Evolutionary conservation across 2,888 invertebrate genomes (phyloP).

Genomic region (Polyommatus icarus): DNA sequence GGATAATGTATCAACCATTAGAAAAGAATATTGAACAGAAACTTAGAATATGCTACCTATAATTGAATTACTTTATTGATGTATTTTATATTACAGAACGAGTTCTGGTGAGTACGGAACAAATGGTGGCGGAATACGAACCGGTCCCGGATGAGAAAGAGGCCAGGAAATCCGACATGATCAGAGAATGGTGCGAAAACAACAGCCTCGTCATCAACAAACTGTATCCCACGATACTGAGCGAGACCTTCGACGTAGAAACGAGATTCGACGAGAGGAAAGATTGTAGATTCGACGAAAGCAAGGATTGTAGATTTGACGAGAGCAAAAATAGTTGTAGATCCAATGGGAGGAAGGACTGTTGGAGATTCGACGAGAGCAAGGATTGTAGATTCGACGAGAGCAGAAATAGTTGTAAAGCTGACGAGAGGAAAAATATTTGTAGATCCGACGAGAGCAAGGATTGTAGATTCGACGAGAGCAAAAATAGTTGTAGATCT

Average conservation of each 20-base stretch:
- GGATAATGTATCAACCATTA: no score
- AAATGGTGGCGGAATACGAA: slow-evolving; percentile 81
- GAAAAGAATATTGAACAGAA: no score
- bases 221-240: slow-evolving; percentile 69
- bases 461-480: slow-evolving; percentile 32
- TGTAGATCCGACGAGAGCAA: not conserved
- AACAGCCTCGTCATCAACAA: slow-evolving; percentile 67
- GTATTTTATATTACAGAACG: slow-evolving; percentile 74
- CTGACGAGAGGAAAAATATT: slow-evolving; percentile 43
- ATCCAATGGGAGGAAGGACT: slow-evolving; percentile 43
- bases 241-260: slow-evolving; percentile 63
- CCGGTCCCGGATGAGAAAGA: slow-evolving; percentile 50
- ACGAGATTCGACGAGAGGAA: slow-evolving; percentile 50
- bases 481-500: not conserved
- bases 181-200: slow-evolving; percentile 72
- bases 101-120: slow-evolving; percentile 81
- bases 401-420: slow-evolving; percentile 33
- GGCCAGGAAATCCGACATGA: slow-evolving; percentile 64
- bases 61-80: not conserved
- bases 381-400: not conserved
- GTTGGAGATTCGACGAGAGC: not conserved
- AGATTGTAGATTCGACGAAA: not conserved
- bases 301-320: not conserved
- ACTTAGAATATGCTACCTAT: no score
- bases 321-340: slow-evolving; percentile 31